phyloP scores from a whole-genome alignment of 1,140 invertebrate species.

The Drosophila navojoa region DNA sequence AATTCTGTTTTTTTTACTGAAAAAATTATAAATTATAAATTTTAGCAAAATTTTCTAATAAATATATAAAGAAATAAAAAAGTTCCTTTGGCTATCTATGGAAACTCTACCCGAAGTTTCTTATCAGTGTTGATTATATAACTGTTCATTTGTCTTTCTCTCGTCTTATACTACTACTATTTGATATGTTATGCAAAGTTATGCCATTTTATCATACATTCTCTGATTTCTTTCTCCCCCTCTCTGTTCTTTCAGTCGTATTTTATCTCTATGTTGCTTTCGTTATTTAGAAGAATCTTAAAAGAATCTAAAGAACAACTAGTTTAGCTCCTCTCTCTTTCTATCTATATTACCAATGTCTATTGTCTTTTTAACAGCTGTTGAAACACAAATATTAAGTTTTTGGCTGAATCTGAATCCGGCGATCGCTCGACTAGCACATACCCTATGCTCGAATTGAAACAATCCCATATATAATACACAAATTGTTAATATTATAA shows the following conservation, averaged over 20 bases:
- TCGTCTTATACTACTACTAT: too few relatives aligned
- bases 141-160: too few relatives aligned
- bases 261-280: too few relatives aligned
- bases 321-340: neutral
- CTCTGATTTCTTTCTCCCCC: too few relatives aligned
- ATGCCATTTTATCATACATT: too few relatives aligned
- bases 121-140: too few relatives aligned
- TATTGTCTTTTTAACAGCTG: slow-evolving; percentile 20
- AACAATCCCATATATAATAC: neutral
- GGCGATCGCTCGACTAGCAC: neutral
- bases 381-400: slow-evolving; percentile 13
- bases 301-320: too few relatives aligned
- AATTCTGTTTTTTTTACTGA: slow-evolving; percentile 19
- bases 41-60: slow-evolving; percentile 27
- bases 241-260: too few relatives aligned
- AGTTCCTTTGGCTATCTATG: too few relatives aligned
- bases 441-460: neutral
- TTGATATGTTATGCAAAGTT: too few relatives aligned
- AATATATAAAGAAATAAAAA: slow-evolving; percentile 18
- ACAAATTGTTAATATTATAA: neutral
- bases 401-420: neutral
- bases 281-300: too few relatives aligned
- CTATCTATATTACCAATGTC: neutral
- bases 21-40: neutral
- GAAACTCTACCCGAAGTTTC: too few relatives aligned